Base-by-base conservation (phyloP, 2,797 vertebrate genomes). In the Dromococcyx pavoninus region DNA sequence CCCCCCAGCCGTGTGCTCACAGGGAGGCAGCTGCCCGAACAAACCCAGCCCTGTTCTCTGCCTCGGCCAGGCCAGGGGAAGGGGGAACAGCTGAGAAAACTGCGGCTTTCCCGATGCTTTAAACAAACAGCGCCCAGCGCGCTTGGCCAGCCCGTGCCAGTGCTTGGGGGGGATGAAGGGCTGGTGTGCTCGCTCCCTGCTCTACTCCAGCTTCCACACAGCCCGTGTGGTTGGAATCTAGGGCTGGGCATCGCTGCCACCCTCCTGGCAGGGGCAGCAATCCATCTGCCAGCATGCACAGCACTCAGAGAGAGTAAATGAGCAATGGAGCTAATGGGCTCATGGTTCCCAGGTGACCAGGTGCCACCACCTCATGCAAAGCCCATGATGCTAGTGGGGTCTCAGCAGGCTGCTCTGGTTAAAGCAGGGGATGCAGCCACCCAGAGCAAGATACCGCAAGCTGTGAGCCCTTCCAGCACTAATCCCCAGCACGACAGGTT, bases 1-100 rank as follows among this genome's bases (percentile, higher is more conserved):
- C 51, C 86, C 91, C 88, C 80, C n/a, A 13, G 53, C 88, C 3
- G 22, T 95, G 54, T 5, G 5, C 86, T 85, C 5, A 0, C 67
- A 1, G 77, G 75, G 32, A 75, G 86, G 92, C 96, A 65, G 70
- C 72, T 43, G 51, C 88, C 88, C 5, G 91, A 98, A 98, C 97
- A 97, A 98, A 96, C 74, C 66, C 46, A 23, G 93, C 86, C 94
- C 97, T 97, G 97, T 97, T 97, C 95, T 94, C 67, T 13, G 17
- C 83, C 28, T 25, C 30, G 33, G 67, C 62, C 2, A 0, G 81
- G 93, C 94, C 78, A 92, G 85, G 72, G 89, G 67, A 95, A 80
- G 62, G 92, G 78, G 80, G 70, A 86, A 89, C 78, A 94, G 97
- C 64, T 86, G 95, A 92, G 81, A 91, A 96, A 97, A 96, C 91